These are phyloP conservation scores for Phyllostomus hastatus DNA, from an alignment of 2,113 vertebrate species.

Conservation along the genomic window DNA sequence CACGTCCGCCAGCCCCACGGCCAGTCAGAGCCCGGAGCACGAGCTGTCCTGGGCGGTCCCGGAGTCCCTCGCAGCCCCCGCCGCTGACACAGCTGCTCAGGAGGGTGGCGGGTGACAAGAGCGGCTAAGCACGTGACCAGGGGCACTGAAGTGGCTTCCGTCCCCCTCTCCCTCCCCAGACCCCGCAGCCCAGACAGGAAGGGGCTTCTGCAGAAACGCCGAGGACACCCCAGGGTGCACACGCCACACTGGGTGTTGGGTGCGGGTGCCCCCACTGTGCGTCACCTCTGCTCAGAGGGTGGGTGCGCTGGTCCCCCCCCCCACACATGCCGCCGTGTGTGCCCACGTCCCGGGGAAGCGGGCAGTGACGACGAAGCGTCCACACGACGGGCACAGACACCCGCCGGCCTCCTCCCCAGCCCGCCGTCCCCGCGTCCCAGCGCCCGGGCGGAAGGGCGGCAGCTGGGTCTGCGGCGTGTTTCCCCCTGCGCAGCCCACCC, in stretches of 20 bases:
- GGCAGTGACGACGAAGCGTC: neutral
- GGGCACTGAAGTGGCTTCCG: conserved; percentile 70
- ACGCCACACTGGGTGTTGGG: neutral
- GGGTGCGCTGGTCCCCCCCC: neutral
- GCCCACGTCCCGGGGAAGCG: neutral
- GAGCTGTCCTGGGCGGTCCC: neutral
- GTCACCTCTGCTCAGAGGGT: neutral
- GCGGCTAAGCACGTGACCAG: conserved; percentile 76
- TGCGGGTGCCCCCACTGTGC: neutral
- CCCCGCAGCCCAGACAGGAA: conserved; percentile 65
- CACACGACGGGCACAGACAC: neutral
- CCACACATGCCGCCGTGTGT: neutral
- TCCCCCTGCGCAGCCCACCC: neutral
- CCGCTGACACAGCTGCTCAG: conserved; percentile 72
- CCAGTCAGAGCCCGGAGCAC: conserved; percentile 60
- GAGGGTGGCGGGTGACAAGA: conserved; percentile 73
- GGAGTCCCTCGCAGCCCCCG: neutral
- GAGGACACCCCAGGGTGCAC: conserved; percentile 34
- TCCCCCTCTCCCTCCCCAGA: conserved; percentile 45
- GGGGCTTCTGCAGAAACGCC: conserved; percentile 59
- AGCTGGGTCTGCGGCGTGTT: neutral
- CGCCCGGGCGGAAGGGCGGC: neutral
- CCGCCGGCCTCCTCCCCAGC: neutral
- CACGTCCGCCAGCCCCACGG: conserved; percentile 56
- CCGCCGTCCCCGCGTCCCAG: neutral